phyloP scores from a whole-genome alignment of 1,140 invertebrate species.

The Ridgeia piscesae region DNA sequence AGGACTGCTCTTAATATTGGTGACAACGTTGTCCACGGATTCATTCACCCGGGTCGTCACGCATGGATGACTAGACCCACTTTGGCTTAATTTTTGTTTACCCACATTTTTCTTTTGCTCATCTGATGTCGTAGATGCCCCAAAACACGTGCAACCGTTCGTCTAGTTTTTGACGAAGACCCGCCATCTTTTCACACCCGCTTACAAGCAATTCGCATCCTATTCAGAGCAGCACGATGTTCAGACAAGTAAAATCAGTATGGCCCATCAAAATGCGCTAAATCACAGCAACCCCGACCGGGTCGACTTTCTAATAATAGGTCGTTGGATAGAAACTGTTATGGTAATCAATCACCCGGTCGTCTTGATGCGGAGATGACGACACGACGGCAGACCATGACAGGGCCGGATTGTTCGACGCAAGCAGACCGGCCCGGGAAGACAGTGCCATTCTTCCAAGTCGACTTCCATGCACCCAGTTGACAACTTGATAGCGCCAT shows the following conservation, averaged over 20 bases:
- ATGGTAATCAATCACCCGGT: background rate
- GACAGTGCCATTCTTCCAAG: background rate
- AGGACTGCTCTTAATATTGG: background rate
- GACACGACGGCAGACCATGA: too few species aligned
- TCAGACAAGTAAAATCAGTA: background rate
- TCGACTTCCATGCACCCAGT: background rate
- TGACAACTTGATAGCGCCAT: background rate
- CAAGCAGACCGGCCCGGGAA: background rate
- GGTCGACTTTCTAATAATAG: slow-evolving; percentile 1
- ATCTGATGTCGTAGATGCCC: background rate
- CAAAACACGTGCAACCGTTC: background rate
- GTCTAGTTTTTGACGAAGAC: background rate
- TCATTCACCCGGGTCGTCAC: background rate
- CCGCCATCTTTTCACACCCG: background rate
- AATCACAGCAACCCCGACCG: background rate
- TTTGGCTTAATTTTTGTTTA: background rate
- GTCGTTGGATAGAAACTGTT: background rate
- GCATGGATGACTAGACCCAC: background rate
- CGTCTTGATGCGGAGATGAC: background rate
- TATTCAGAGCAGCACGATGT: background rate
- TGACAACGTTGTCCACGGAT: background rate
- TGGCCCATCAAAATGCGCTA: background rate
- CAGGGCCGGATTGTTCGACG: background rate
- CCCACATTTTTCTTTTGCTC: background rate
- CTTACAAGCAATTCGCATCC: background rate